A percentile compares a stretch with the other conserved stretches of the same genome.
phyloP scores from a whole-genome alignment of 2,888 invertebrate genomes.

The Dryococelus australis region DNA sequence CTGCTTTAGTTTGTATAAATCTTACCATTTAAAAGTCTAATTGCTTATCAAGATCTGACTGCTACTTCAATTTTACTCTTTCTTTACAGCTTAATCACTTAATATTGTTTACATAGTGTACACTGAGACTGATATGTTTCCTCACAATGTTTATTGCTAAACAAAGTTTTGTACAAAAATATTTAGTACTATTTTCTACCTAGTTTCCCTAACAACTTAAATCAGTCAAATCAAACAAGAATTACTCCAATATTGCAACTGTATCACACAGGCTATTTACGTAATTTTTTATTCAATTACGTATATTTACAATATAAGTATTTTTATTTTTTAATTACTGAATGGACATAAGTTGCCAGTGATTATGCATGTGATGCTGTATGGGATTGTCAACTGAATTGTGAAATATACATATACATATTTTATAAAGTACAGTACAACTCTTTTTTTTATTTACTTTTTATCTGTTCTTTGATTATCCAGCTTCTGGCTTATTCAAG shows the following conservation, averaged over 20 bases:
- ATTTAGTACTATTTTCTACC: neutral
- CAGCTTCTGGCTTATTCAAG: too few species aligned
- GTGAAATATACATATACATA: too few species aligned
- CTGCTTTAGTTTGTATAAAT: neutral
- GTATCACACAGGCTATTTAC: neutral
- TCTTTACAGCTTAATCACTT: neutral
- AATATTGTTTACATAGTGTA: neutral
- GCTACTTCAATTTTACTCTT: neutral
- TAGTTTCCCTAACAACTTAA: neutral
- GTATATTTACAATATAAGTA: neutral
- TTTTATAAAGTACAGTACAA: too few species aligned
- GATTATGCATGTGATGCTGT: neutral
- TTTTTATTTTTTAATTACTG: neutral
- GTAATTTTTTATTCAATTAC: neutral
- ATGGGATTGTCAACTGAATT: too few species aligned
- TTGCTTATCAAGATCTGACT: neutral
- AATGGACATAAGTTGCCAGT: slow-evolving; percentile 16
- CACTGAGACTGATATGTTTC: slow-evolving; percentile 1
- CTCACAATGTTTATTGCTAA: slow-evolving; percentile 22
- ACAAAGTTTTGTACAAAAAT: slow-evolving; percentile 27
- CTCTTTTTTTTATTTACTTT: too few species aligned
- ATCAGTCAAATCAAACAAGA: neutral
- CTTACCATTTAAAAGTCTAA: neutral
- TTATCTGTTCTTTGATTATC: too few species aligned
- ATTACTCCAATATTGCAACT: neutral